Conservation (phyloP, 1,140 invertebrate species). For the Drosophila fuyamai region DNA sequence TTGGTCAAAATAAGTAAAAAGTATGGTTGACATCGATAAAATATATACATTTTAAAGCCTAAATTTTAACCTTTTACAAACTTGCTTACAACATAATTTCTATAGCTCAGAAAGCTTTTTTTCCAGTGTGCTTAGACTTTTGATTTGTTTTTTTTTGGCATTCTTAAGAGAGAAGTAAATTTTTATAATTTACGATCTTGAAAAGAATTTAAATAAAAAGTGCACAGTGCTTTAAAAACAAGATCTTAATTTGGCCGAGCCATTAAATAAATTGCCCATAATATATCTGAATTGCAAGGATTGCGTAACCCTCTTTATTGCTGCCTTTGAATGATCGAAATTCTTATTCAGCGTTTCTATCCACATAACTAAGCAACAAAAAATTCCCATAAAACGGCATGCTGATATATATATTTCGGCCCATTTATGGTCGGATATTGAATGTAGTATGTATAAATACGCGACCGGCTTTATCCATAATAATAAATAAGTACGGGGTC, state of each 20-base stretch:
- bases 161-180: not conserved
- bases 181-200: not conserved
- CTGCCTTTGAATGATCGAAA: not conserved
- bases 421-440: slow-evolving; percentile 47
- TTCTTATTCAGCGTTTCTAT: not conserved
- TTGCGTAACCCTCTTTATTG: not conserved
- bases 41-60: not conserved
- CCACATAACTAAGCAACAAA: not conserved
- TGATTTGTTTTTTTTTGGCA: not conserved
- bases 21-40: not conserved
- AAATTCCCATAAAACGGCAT: slow-evolving; percentile 32
- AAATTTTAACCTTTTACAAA: not conserved
- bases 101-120: no score
- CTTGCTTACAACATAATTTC: no score
- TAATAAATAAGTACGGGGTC: slow-evolving; percentile 47
- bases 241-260: not conserved
- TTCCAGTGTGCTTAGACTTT: no score
- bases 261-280: not conserved
- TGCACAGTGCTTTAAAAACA: not conserved
- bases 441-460: slow-evolving; percentile 35
- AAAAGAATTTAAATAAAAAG: not conserved
- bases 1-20: not conserved
- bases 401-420: slow-evolving; percentile 30
- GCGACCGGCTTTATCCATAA: slow-evolving; percentile 47
- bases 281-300: not conserved